phyloP scores from a whole-genome alignment of 2,888 invertebrate genomes.

The Carabus problematicus region DNA sequence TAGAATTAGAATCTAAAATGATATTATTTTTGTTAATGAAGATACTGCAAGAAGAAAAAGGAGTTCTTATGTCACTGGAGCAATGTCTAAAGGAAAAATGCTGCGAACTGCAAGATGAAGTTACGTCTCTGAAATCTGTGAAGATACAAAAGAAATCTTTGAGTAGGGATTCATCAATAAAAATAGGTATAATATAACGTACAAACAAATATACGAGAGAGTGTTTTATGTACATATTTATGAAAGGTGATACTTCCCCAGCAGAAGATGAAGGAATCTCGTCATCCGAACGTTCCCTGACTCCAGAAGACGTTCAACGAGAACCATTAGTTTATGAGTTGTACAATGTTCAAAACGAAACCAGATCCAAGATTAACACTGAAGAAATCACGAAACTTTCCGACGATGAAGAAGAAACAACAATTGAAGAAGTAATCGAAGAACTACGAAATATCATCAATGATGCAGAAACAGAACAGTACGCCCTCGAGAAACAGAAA shows the following conservation, averaged over 20 bases:
- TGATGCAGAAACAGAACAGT: conserved; percentile 78
- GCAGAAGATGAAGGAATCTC: conserved; percentile 90
- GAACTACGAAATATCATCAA: conserved; percentile 85
- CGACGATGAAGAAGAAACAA: conserved; percentile 73
- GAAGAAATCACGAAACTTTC: conserved; percentile 51
- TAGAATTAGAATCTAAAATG: not conserved
- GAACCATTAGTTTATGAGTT: conserved; percentile 69
- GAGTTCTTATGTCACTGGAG: conserved; percentile 74
- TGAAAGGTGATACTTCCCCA: conserved; percentile 72
- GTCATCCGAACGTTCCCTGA: conserved; percentile 80
- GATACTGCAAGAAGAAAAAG: conserved; percentile 80
- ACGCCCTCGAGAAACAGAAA: conserved; percentile 58
- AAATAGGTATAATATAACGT: conserved; percentile 60
- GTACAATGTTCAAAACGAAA: conserved; percentile 67
- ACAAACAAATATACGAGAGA: conserved; percentile 3
- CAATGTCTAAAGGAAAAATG: conserved; percentile 78
- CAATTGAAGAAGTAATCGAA: conserved; percentile 87
- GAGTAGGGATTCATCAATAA: conserved; percentile 63
- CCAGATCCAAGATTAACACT: conserved; percentile 46
- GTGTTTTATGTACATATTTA: not conserved
- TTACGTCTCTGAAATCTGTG: conserved; percentile 66
- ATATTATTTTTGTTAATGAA: conserved; percentile 52
- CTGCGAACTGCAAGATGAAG: conserved; percentile 77
- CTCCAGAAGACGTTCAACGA: conserved; percentile 72
- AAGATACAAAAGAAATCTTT: conserved; percentile 62